Conservation (phyloP, 2,888 invertebrate species). For the Chromoteleia sp. region DNA sequence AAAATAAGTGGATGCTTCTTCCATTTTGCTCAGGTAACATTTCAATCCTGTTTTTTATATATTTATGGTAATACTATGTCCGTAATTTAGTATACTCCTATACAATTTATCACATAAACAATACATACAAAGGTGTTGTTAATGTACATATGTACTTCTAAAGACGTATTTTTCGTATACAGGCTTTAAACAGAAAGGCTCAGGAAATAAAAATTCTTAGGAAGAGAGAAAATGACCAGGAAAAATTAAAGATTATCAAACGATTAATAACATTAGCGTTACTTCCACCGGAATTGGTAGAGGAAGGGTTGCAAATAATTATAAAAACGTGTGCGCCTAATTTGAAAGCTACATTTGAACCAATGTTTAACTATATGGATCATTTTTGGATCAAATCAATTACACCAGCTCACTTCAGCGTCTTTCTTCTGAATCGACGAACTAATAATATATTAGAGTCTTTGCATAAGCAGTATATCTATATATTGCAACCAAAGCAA, state of each 20-base stretch:
- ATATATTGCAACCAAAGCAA: not conserved
- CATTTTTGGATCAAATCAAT: not conserved
- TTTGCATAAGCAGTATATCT: not conserved
- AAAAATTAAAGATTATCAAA: not conserved
- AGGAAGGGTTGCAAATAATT: not conserved
- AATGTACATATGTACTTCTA: no score
- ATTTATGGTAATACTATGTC: no score
- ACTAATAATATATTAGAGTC: not conserved
- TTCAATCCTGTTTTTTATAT: no score
- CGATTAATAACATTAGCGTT: not conserved
- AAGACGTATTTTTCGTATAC: no score
- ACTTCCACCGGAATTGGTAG: not conserved
- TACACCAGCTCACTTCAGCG: not conserved
- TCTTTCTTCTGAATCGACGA: not conserved
- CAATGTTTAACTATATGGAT: not conserved
- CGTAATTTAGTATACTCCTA: no score
- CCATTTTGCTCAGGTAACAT: conserved; percentile 19
- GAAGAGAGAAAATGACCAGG: not conserved
- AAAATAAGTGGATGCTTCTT: conserved; percentile 7
- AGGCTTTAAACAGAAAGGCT: not conserved
- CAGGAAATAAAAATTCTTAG: not conserved
- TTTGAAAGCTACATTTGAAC: not conserved
- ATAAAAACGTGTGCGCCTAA: not conserved
- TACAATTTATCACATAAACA: no score
- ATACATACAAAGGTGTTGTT: no score